Percentiles rank a stretch among this genome's conserved stretches.
These are phyloP conservation scores for Halocaridina rubra DNA, from an alignment of 2,888 invertebrate genomes.

Conservation along the genomic window DNA sequence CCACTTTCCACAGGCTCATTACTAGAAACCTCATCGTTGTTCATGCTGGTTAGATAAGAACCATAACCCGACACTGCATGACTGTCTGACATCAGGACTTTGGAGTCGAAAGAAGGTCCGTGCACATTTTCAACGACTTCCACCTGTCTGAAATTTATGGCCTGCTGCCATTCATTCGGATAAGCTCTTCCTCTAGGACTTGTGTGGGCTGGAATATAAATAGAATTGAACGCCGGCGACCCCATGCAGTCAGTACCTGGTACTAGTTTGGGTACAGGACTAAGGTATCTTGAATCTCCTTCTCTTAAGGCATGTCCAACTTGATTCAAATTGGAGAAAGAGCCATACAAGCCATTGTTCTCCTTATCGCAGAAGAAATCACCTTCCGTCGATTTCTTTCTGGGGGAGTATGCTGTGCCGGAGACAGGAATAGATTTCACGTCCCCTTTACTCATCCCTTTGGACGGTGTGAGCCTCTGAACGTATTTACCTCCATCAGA, in stretches of 20 bases:
- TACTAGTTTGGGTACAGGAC: background rate
- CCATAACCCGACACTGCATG: conserved; percentile 8
- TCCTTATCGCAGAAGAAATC: no score
- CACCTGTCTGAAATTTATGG: background rate
- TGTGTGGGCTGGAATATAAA: conserved; percentile 33
- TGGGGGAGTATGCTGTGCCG: background rate
- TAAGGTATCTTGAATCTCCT: background rate
- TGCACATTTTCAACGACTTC: conserved; percentile 14
- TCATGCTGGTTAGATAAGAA: conserved; percentile 28
- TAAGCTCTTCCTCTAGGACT: conserved; percentile 12
- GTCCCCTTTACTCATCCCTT: background rate
- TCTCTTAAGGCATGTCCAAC: background rate
- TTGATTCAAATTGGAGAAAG: background rate
- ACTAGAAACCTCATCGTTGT: conserved; percentile 13
- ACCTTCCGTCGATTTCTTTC: background rate
- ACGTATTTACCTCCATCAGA: background rate
- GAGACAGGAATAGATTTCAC: background rate
- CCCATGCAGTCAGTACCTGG: background rate
- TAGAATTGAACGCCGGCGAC: conserved; percentile 31
- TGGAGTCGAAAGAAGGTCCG: background rate
- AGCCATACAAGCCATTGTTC: background rate
- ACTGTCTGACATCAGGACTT: background rate
- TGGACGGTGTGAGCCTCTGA: background rate
- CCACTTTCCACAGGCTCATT: conserved; percentile 49
- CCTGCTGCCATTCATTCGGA: conserved; percentile 1